Percentiles rank a stretch among this genome's conserved stretches.
phyloP scores from a whole-genome alignment of 1,140 invertebrate genomes.

The Drosophila kikkawai region DNA sequence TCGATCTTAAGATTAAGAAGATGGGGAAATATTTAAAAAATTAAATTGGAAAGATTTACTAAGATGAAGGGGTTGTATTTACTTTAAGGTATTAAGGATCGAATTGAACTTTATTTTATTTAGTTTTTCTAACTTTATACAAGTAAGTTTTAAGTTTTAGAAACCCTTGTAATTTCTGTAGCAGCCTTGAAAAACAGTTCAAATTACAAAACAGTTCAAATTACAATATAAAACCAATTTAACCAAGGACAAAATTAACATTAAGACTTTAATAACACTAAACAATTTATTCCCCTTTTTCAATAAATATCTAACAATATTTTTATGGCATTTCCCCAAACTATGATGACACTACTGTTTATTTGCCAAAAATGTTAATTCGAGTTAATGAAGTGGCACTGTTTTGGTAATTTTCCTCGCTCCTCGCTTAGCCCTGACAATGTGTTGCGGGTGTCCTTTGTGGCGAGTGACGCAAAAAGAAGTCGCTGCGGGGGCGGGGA shows the following conservation, averaged over 20 bases:
- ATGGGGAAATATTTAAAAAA: neutral
- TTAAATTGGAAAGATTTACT: too few species aligned
- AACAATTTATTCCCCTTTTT: neutral
- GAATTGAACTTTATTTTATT: too few species aligned
- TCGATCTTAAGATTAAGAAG: neutral
- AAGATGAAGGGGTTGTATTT: too few species aligned
- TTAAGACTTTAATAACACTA: neutral
- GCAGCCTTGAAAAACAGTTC: too few species aligned
- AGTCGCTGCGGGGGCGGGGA: slow-evolving; percentile 1
- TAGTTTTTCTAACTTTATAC: too few species aligned
- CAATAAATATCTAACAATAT: slow-evolving; percentile 15
- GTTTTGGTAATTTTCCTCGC: slow-evolving; percentile 22
- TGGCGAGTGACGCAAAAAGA: slow-evolving; percentile 44
- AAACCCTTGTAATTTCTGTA: neutral
- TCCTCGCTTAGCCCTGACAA: neutral
- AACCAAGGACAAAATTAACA: neutral
- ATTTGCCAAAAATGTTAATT: slow-evolving; percentile 12
- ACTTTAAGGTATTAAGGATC: too few species aligned
- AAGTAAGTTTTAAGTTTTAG: too few species aligned
- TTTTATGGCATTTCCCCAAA: neutral
- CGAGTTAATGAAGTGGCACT: slow-evolving; percentile 15
- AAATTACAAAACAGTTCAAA: neutral
- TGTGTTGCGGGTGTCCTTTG: slow-evolving; percentile 29
- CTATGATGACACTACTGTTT: neutral
- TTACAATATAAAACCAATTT: neutral